These are phyloP conservation scores for Lophotriccus pileatus DNA, from an alignment of 2,797 vertebrate genomes.

Conservation along the genomic window DNA sequence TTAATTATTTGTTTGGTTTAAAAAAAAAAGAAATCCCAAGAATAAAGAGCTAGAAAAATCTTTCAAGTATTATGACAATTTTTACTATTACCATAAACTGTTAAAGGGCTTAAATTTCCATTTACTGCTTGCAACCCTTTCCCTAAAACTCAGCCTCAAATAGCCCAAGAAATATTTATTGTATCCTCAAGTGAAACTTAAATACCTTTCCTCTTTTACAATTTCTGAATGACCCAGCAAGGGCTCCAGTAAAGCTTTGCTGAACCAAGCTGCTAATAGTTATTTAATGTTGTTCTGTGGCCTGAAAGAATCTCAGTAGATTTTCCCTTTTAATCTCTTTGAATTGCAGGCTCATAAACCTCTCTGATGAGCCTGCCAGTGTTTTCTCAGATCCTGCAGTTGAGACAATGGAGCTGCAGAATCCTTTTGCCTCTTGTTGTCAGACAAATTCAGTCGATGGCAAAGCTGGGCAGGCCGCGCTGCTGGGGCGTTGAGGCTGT, in stretches of 20 bases:
- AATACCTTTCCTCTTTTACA: slow-evolving; percentile 74
- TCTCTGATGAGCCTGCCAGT: slow-evolving; percentile 77
- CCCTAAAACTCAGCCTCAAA: slow-evolving; percentile 47
- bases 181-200: slow-evolving; percentile 75
- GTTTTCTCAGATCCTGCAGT: slow-evolving; percentile 77
- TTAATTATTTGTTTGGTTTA: neutral
- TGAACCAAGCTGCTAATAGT: slow-evolving; percentile 79
- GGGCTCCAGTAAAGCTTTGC: slow-evolving; percentile 77
- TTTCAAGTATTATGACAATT: slow-evolving; percentile 26
- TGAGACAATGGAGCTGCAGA: slow-evolving; percentile 77
- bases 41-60: slow-evolving; percentile 44
- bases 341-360: slow-evolving; percentile 80
- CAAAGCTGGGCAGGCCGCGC: slow-evolving; percentile 59
- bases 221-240: slow-evolving; percentile 78
- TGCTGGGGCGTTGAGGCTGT: slow-evolving; percentile 55
- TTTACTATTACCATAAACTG: slow-evolving; percentile 68
- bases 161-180: slow-evolving; percentile 78
- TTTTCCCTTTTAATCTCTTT: slow-evolving; percentile 80
- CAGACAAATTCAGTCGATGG: slow-evolving; percentile 72
- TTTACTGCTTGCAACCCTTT: slow-evolving; percentile 50
- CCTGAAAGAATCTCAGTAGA: slow-evolving; percentile 78
- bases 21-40: neutral
- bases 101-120: slow-evolving; percentile 66
- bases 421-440: slow-evolving; percentile 78
- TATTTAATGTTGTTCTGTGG: slow-evolving; percentile 81